Evolutionary conservation across 2,113 vertebrate species (phyloP).

Genomic region (Campylomormyrus tamandua): DNA sequence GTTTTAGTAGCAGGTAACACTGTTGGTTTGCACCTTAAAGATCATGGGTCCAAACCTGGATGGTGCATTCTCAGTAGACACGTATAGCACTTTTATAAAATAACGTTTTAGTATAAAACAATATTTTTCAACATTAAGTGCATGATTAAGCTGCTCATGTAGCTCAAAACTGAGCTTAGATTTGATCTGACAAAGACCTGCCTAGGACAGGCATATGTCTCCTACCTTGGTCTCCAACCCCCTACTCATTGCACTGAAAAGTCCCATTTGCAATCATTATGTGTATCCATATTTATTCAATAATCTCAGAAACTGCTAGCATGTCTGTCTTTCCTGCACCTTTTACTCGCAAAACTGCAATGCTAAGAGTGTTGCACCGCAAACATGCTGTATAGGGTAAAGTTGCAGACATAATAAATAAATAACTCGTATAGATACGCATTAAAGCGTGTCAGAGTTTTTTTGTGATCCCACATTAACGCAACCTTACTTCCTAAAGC

Average conservation of each 20-base stretch:
- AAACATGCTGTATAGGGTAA: slow-evolving; percentile 47
- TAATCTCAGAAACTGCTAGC: slow-evolving; percentile 31
- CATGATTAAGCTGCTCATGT: not conserved
- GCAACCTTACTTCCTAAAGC: not conserved
- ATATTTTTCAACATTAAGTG: not conserved
- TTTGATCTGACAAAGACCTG: not conserved
- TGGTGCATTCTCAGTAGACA: not conserved
- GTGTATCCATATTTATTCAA: slow-evolving; percentile 38
- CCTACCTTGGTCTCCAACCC: not conserved
- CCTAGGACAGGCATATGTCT: not conserved
- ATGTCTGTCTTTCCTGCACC: slow-evolving; percentile 18
- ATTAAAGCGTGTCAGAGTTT: slow-evolving; percentile 41
- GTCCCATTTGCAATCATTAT: slow-evolving; percentile 32
- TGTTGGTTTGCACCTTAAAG: not conserved
- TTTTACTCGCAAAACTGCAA: slow-evolving; percentile 43
- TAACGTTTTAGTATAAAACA: not conserved
- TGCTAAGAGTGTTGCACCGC: slow-evolving; percentile 49
- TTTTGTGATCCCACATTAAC: slow-evolving; percentile 47
- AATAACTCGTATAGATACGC: slow-evolving; percentile 44
- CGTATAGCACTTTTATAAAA: not conserved
- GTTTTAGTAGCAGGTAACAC: not conserved
- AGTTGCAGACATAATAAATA: slow-evolving; percentile 51
- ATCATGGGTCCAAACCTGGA: not conserved
- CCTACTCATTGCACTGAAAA: slow-evolving; percentile 25
- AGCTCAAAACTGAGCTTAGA: not conserved